These are phyloP conservation scores for Anabas testudineus DNA, from an alignment of 2,797 vertebrate genomes.

Conservation along the genomic window DNA sequence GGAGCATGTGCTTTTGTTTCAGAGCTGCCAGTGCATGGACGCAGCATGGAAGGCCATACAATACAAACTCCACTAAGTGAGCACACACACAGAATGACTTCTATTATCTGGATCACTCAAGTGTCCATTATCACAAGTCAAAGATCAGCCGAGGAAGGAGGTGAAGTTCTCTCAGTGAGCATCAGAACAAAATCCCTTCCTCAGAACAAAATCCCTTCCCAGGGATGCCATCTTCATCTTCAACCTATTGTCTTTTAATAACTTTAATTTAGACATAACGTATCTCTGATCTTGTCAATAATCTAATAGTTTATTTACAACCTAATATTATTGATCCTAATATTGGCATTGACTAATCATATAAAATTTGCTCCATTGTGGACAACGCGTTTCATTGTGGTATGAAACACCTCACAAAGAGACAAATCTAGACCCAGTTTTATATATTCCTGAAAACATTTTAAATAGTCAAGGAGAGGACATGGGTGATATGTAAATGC, in stretches of 20 bases:
- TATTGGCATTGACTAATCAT: constrained; percentile 25
- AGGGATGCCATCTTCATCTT: not conserved
- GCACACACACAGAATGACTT: constrained; percentile 12
- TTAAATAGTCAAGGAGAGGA: constrained; percentile 18
- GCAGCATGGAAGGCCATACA: constrained; percentile 13
- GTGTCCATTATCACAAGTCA: constrained; percentile 33
- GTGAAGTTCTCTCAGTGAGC: constrained; percentile 2
- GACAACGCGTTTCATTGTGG: constrained; percentile 12
- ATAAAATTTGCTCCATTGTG: constrained; percentile 8
- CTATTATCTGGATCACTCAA: constrained; percentile 17
- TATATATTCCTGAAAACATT: constrained; percentile 33
- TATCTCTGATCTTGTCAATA: constrained; percentile 15
- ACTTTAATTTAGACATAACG: not conserved
- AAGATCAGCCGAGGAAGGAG: constrained; percentile 20
- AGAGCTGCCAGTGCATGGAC: constrained; percentile 10
- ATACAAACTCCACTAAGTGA: constrained; percentile 28
- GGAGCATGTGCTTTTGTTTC: constrained; percentile 8
- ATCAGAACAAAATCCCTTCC: constrained; percentile 4
- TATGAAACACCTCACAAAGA: not conserved
- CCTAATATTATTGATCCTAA: not conserved
- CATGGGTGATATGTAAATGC: constrained; percentile 22
- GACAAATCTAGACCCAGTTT: constrained; percentile 17
- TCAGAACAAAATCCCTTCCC: constrained; percentile 2
- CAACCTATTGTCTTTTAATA: not conserved
- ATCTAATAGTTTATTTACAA: no score